These are phyloP conservation scores for Pelecanus crispus DNA, from an alignment of 2,113 vertebrate species.

Conservation along the genomic window DNA sequence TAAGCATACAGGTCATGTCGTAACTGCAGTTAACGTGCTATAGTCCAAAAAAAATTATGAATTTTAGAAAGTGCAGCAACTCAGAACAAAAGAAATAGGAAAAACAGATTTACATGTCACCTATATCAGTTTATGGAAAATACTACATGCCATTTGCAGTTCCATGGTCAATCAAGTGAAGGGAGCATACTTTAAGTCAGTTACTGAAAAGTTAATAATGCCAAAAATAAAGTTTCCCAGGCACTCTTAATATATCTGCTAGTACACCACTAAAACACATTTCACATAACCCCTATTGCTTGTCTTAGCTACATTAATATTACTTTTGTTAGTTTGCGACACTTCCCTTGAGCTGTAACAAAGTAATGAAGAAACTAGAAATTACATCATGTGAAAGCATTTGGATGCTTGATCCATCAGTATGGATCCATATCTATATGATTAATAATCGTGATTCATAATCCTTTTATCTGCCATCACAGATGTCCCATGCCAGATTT, in stretches of 20 bases:
- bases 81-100: not conserved
- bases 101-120: not conserved
- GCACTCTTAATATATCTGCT: not conserved
- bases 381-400: not conserved
- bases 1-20: not conserved
- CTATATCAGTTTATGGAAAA: not conserved
- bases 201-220: not conserved
- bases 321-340: not conserved
- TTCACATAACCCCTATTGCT: not conserved
- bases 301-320: not conserved
- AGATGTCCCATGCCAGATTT: not conserved
- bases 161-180: not conserved
- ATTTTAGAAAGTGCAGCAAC: not conserved
- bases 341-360: not conserved
- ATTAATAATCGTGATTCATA: not conserved
- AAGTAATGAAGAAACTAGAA: not conserved
- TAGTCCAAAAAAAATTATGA: not conserved
- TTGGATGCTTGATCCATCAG: not conserved
- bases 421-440: accelerated
- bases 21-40: not conserved
- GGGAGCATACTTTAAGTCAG: not conserved
- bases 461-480: not conserved
- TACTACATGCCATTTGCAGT: not conserved
- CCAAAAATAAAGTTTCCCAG: not conserved
- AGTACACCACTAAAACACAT: not conserved